Evolutionary conservation across 2,797 vertebrate species (phyloP).

Genomic region (Diplodus puntazzo): DNA sequence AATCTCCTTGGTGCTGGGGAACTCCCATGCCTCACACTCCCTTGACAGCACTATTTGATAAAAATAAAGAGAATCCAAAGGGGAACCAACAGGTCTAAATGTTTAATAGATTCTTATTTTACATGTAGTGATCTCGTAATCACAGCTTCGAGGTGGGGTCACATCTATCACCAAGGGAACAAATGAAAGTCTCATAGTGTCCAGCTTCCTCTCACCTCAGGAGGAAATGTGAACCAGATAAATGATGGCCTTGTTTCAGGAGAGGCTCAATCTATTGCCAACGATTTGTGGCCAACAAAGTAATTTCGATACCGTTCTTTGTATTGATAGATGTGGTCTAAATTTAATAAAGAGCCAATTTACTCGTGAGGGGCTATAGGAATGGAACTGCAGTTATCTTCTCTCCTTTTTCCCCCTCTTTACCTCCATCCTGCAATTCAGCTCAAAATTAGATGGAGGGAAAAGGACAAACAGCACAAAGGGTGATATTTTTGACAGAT

Average conservation of each 20-base stretch:
- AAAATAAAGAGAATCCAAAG: constrained; percentile 52
- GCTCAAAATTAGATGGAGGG: constrained; percentile 60
- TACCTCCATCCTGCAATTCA: constrained; percentile 50
- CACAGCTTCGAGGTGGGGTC: constrained; percentile 68
- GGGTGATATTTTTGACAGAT: constrained; percentile 59
- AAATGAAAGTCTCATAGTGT: constrained; percentile 82
- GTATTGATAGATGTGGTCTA: constrained; percentile 82
- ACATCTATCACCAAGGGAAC: constrained; percentile 81
- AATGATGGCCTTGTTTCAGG: constrained; percentile 80
- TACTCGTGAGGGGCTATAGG: constrained; percentile 64
- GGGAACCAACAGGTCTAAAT: constrained; percentile 72
- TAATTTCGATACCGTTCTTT: constrained; percentile 80
- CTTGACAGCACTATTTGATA: constrained; percentile 47
- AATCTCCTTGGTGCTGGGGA: constrained; percentile 54
- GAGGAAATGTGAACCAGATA: constrained; percentile 82
- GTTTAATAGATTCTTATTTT: constrained; percentile 82
- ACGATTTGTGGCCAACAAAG: constrained; percentile 82
- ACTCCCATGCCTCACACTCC: constrained; percentile 43
- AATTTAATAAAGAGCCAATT: constrained; percentile 84
- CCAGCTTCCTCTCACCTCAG: constrained; percentile 65
- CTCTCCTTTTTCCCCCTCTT: constrained; percentile 39
- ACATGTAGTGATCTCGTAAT: constrained; percentile 78
- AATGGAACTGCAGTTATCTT: constrained; percentile 74
- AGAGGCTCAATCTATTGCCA: constrained; percentile 78
- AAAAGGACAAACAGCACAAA: constrained; percentile 53